phyloP scores from a whole-genome alignment of 2,888 invertebrate genomes.

The Synanthedon vespiformis region DNA sequence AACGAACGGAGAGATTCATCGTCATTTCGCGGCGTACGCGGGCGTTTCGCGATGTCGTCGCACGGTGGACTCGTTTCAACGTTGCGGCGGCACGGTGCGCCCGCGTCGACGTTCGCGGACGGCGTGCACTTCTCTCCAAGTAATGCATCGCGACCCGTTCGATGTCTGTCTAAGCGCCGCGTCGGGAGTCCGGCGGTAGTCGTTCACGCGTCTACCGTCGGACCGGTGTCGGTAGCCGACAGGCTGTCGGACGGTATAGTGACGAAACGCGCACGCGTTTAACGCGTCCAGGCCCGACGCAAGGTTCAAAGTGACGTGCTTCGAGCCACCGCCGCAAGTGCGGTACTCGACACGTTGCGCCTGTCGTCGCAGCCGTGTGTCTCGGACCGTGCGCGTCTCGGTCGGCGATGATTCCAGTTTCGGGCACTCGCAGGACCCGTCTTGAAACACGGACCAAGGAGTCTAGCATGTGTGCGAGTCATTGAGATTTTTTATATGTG shows the following conservation, averaged over 20 bases:
- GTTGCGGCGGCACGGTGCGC: background rate
- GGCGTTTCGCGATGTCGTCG: background rate
- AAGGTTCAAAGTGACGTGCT: too few relatives aligned
- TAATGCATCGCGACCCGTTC: background rate
- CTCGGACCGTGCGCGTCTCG: background rate
- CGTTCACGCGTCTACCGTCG: background rate
- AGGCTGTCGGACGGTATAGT: too few relatives aligned
- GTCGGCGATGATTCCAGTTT: background rate
- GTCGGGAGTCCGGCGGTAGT: background rate
- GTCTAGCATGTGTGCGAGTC: constrained; percentile 70
- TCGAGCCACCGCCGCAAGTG: too few relatives aligned
- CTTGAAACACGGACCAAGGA: background rate
- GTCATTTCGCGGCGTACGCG: background rate
- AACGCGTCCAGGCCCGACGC: too few relatives aligned
- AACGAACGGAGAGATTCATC: background rate
- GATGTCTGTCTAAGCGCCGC: background rate
- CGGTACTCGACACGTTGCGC: too few relatives aligned
- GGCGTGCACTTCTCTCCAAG: background rate
- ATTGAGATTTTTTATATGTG: constrained; percentile 56
- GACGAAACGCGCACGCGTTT: too few relatives aligned
- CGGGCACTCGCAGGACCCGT: background rate
- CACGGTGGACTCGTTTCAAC: too few relatives aligned
- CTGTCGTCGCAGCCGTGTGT: too few relatives aligned
- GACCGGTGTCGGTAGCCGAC: too few relatives aligned
- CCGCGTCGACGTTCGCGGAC: background rate